Evolutionary conservation across 2,113 vertebrate species (phyloP), one percentile per base, ranked within the genome.

Genomic region (Rallus limicola): DNA sequence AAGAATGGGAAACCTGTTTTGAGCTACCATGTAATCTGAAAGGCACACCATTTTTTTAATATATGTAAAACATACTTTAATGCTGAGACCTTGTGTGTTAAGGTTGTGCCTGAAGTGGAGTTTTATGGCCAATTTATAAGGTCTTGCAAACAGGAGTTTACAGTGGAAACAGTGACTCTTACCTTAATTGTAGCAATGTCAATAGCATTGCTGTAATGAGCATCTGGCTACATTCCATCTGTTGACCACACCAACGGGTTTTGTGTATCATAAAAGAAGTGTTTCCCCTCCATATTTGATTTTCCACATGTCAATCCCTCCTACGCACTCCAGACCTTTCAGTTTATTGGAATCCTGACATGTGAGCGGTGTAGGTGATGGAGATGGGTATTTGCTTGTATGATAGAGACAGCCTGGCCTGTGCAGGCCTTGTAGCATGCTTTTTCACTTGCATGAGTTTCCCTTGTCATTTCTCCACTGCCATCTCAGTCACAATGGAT

Each of bases 151-250:
- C 94, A 96, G 92, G 82, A 95, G 92, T 97, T 97, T 97, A 97
- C 96, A 97, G 94, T 96, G 97, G 96, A 97, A 97, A 97, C 75
- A 97, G 86, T 97, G 96, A 97, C 93, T 97, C 91, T 91, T 95
- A 78, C 93, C 86, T 96, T 97, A 96, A 97, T 97, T 97, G 96
- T 97, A 94, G 95, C 92, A 91, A 95, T 96, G 96, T 97, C 96
- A 97, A 96, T 97, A 94, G 96, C 81, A 72, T 95, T 87, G 93
- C 96, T 95, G 94, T 97, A 97, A 97, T 96, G 95, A 97, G 94
- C 94, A 96, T 96, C 95, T 97, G 95, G 95, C 95, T 97, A 6
- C 91, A 88, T 95, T 97, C 93, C 95, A 97, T 97, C 84, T 97
- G 96, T 96, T 97, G 96, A 97, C 90, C 96, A 95, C 94, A 97